phyloP scores from a whole-genome alignment of 1,140 invertebrate genomes.

The Pseudomyrmex flavicornis region DNA sequence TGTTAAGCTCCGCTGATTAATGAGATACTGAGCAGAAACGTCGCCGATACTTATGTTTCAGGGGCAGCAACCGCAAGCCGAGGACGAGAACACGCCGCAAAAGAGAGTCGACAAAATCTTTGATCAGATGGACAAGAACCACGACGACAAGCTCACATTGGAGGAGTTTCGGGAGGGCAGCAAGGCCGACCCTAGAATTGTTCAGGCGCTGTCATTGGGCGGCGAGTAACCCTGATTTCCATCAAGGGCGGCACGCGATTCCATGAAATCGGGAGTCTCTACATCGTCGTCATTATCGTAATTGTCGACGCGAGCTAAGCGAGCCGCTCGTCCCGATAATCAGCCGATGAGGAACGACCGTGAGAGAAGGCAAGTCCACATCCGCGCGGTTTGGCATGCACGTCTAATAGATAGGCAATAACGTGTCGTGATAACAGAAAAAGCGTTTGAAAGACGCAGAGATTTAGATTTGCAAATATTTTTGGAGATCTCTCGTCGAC shows the following conservation, averaged over 20 bases:
- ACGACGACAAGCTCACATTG: slow-evolving; percentile 97
- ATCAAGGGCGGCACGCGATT: slow-evolving; percentile 16
- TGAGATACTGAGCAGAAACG: neutral
- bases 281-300: slow-evolving; percentile 30
- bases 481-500: slow-evolving; percentile 32
- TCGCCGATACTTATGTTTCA: slow-evolving; percentile 79
- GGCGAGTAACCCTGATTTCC: slow-evolving; percentile 86
- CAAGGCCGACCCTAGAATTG: slow-evolving; percentile 99
- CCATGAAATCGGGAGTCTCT: slow-evolving; percentile 8
- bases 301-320: slow-evolving; percentile 25
- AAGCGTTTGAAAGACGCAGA: neutral
- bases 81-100: slow-evolving; percentile 98
- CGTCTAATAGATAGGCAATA: slow-evolving; percentile 55
- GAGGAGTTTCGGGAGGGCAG: slow-evolving; percentile 99
- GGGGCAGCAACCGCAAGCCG: slow-evolving; percentile 95
- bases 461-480: slow-evolving; percentile 42
- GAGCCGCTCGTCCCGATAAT: slow-evolving; percentile 44
- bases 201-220: slow-evolving; percentile 95
- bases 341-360: slow-evolving; percentile 9
- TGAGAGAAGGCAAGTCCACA: slow-evolving; percentile 36
- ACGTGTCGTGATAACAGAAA: neutral
- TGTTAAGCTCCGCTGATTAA: neutral
- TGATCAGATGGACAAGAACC: slow-evolving; percentile 99
- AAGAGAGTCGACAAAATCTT: slow-evolving; percentile 99
- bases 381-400: slow-evolving; percentile 53